Evolutionary conservation across 2,797 vertebrate species (phyloP), one percentile per base, ranked within the genome.

Genomic region (Otolemur crassicaudatus): DNA sequence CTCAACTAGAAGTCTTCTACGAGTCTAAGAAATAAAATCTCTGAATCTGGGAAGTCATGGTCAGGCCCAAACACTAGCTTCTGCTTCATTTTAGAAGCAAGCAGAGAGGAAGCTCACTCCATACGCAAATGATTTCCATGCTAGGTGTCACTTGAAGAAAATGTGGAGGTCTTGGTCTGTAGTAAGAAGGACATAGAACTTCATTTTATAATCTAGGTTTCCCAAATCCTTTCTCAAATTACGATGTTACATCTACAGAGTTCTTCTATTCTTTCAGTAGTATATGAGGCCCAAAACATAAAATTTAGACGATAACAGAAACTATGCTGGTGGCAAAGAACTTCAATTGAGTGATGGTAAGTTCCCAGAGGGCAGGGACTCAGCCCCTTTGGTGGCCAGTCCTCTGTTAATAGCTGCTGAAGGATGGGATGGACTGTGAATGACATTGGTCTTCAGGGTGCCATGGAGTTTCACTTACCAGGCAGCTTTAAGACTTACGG

Each of bases 11-110:
- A 93, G 34, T 86, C 82, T 73, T 76, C 31, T 20, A 46, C n/a
- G 94, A 89, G 23, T 73, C 43, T 82, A 76, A 90, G 86, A 95
- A 95, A 63, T 90, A 60, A 87, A 92, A 94, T 60, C 43, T 34
- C 43, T 75, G 37, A 13, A 0, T 73, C 73, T 90, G 0, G 70
- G 72, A 95, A 92, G 34, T 91, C 80, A 58, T 7, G 76, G 49
- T 84, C 19, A 77, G 61, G 31, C 25, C 17, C 67, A 53, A 61
- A 19, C 23, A 49, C 85, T 43, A 0, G 4, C 46, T 83, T 88
- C 49, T 56, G 3, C 31, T 96, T 37, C 49, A 13, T 93, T 91
- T 75, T 67, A 91, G n/a, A 85, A 72, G 65, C 16, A 25, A 31
- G 22, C 20, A 61, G 60, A 89, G 61, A 61, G 9, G 56, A 72